Evolutionary conservation across 2,888 invertebrate species (phyloP), one percentile per base, ranked within the genome.

Genomic region (Rhorus exstirpatorius): DNA sequence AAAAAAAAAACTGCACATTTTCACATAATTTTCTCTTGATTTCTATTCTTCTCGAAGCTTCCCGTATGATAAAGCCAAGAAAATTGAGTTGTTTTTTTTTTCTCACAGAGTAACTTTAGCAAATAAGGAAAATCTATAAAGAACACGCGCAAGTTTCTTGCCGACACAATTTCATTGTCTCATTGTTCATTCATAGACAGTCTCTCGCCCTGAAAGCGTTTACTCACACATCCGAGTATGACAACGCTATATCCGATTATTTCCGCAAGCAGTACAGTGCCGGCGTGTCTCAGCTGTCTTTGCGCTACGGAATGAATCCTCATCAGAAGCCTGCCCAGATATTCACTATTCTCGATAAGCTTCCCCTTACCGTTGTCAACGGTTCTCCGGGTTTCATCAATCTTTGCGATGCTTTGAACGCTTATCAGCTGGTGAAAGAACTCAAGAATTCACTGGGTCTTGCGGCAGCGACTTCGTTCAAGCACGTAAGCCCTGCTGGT

Each of bases 351-450:
- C 93, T 96, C 21, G 94, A 96, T 70, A 94, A 96, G 68, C 94
- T 99, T 71, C 99, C 99, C 0, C 93, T 99, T 4, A 96, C 94
- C 84, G 98, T 99, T 1, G 92, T 99, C 26, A 99, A 99, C 93
- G 99, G 99, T 7, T 96, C 98, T 0, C 99, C 99, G 0, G 99
- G 99, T 0, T 99, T 97, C 93, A 99, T 99, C 87, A 99, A 99
- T 93, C 94, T 99, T 2, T 98, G 98, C 89, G 99, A 99, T 93
- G 99, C 99, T 0, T 94, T 99, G 0, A 99, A 99, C 92, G 99
- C 97, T 0, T 99, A 98, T 97, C 99, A 99, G 91, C 94, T 99
- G 78, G 99, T 99, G 0, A 95, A 95, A 82, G 99, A 99, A 91
- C 93, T 99, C 80, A 96, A 96, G 89, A 93, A 94, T 55, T 97